Evolutionary conservation across 2,797 vertebrate genomes (phyloP).

Genomic region (Ispidina picta): DNA sequence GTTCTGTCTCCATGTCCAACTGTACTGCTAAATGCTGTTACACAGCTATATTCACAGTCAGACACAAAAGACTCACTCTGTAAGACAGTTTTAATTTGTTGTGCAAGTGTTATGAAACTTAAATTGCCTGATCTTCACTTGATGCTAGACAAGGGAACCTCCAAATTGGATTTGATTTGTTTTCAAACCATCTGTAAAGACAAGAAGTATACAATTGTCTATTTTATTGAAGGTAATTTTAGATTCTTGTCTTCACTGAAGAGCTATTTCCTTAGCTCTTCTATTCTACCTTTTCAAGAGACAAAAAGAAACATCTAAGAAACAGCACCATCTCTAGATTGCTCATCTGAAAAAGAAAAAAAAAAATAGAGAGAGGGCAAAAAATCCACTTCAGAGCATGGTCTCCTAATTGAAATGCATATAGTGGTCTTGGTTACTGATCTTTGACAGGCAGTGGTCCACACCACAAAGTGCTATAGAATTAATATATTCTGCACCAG

Average conservation of each 20-base stretch:
- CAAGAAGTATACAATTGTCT: neutral
- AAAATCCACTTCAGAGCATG: neutral
- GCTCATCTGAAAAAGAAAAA: neutral
- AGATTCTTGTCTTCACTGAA: neutral
- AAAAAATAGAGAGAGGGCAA: neutral
- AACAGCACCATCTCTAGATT: neutral
- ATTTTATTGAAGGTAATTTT: conserved; percentile 12
- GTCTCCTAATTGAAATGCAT: conserved; percentile 19
- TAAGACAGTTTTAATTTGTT: neutral
- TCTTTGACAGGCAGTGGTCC: conserved; percentile 12
- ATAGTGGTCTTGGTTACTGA: neutral
- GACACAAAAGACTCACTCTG: neutral
- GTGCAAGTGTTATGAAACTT: neutral
- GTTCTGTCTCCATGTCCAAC: neutral
- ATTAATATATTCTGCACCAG: conserved; percentile 32
- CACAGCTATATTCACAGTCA: neutral
- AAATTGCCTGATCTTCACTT: conserved; percentile 11
- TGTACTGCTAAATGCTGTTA: neutral
- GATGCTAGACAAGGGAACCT: neutral
- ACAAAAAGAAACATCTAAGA: neutral
- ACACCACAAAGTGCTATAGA: conserved; percentile 16
- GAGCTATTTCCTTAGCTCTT: conserved; percentile 21
- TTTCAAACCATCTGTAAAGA: conserved; percentile 4
- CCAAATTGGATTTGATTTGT: neutral
- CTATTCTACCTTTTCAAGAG: neutral